phyloP scores from a whole-genome alignment of 1,140 invertebrate species.

The Gonioctena quinquepunctata region DNA sequence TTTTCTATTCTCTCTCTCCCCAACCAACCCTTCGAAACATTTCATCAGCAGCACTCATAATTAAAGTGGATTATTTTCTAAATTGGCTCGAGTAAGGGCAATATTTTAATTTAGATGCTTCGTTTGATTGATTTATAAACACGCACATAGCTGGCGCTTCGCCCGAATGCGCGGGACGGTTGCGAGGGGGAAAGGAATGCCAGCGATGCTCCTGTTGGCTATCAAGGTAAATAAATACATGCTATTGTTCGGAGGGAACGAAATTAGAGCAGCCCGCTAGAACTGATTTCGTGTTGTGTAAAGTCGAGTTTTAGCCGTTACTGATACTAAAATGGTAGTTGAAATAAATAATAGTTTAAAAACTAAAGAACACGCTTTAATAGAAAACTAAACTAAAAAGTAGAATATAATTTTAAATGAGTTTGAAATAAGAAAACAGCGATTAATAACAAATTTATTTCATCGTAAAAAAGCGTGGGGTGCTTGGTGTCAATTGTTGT shows the following conservation, averaged over 20 bases:
- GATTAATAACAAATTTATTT: too few species aligned
- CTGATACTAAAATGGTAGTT: too few species aligned
- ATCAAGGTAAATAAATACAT: background rate
- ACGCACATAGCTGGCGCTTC: slow-evolving; percentile 2
- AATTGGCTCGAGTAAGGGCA: slow-evolving; percentile 28
- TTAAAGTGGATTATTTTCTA: slow-evolving; percentile 27
- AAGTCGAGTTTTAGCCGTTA: too few species aligned
- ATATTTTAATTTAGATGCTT: slow-evolving; percentile 31
- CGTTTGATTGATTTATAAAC: slow-evolving; percentile 25
- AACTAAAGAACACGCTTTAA: too few species aligned
- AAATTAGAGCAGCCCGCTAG: too few species aligned
- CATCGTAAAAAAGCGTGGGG: too few species aligned
- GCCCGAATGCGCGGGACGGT: background rate
- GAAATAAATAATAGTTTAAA: too few species aligned
- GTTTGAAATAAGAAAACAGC: too few species aligned
- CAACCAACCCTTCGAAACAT: slow-evolving; percentile 17
- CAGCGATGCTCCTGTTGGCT: background rate
- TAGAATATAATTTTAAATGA: too few species aligned
- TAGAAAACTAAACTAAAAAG: too few species aligned
- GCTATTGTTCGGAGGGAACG: background rate
- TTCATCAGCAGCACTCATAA: slow-evolving; percentile 24
- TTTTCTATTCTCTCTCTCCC: background rate
- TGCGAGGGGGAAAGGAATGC: background rate
- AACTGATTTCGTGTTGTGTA: too few species aligned
- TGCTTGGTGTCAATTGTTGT: too few species aligned